A percentile compares a stretch with the other conserved stretches of the same genome.
These are phyloP conservation scores for Brachionus asplanchnoidis DNA, from an alignment of 1,140 invertebrate genomes.

Conservation along the genomic window DNA sequence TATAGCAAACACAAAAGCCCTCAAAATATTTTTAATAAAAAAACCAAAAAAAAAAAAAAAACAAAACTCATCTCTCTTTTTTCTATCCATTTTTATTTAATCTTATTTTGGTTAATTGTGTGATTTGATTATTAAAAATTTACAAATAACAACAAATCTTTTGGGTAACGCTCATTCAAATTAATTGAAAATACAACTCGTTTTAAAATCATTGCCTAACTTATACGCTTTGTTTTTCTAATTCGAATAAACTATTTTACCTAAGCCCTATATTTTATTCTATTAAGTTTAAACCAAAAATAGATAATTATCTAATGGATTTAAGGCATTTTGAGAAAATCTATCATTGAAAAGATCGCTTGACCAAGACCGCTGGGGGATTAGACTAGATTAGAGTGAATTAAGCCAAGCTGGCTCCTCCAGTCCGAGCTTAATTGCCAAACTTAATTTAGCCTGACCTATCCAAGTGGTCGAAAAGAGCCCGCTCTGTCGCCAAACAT, in stretches of 20 bases:
- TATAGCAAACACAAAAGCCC: neutral
- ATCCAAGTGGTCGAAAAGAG: neutral
- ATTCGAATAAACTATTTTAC: neutral
- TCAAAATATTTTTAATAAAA: neutral
- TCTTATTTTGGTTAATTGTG: neutral
- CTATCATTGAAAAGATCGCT: neutral
- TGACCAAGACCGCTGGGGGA: neutral
- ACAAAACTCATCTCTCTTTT: neutral
- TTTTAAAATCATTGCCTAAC: neutral
- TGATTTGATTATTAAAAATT: neutral
- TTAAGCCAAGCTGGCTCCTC: neutral
- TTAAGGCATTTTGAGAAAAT: conserved; percentile 27
- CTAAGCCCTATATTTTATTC: neutral
- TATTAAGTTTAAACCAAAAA: conserved; percentile 7
- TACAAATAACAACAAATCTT: neutral
- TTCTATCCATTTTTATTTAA: neutral
- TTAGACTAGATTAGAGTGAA: conserved; percentile 12
- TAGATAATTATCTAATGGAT: conserved; percentile 12
- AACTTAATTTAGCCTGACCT: neutral
- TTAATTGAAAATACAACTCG: neutral
- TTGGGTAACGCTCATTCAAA: neutral
- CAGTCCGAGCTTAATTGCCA: neutral
- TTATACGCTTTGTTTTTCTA: neutral
- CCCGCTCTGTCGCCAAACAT: neutral
- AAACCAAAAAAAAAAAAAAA: neutral